A percentile compares a stretch with the other conserved stretches of the same genome.
Evolutionary conservation across 2,888 invertebrate genomes (phyloP).

Genomic region (Cinara cedri): DNA sequence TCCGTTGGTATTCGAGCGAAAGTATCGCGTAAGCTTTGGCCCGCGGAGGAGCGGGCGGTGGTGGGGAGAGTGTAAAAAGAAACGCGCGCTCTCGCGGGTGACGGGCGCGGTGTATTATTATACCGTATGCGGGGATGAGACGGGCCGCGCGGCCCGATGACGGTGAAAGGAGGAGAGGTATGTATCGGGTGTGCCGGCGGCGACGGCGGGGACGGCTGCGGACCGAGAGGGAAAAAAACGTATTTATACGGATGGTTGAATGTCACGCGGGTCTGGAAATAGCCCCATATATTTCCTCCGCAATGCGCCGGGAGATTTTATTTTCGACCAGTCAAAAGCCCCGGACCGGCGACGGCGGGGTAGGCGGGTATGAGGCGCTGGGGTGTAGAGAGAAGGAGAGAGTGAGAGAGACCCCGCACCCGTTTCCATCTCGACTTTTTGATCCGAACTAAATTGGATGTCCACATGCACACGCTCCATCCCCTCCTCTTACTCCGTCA

Average conservation of each 20-base stretch:
- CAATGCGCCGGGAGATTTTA: slow-evolving; percentile 56
- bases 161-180: not conserved
- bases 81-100: not conserved
- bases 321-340: slow-evolving; percentile 57
- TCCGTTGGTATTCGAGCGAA: slow-evolving; percentile 52
- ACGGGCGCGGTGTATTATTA: not conserved
- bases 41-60: not conserved
- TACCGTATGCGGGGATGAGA: not conserved
- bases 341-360: slow-evolving; percentile 25
- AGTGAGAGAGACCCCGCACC: slow-evolving; percentile 9
- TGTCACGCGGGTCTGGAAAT: slow-evolving; percentile 57
- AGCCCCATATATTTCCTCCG: slow-evolving; percentile 57
- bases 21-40: slow-evolving; percentile 45
- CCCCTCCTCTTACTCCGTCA: slow-evolving; percentile 16
- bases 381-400: not conserved
- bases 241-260: slow-evolving; percentile 57
- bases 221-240: slow-evolving; percentile 23
- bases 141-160: not conserved
- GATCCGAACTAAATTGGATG: slow-evolving; percentile 57
- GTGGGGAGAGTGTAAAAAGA: too few species aligned
- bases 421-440: slow-evolving; percentile 49
- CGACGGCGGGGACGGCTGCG: not conserved
- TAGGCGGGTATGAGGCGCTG: not conserved
- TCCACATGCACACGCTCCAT: slow-evolving; percentile 44
- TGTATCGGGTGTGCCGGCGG: not conserved